These are phyloP conservation scores for Endomychus coccineus DNA, from an alignment of 2,888 invertebrate genomes.

Conservation along the genomic window DNA sequence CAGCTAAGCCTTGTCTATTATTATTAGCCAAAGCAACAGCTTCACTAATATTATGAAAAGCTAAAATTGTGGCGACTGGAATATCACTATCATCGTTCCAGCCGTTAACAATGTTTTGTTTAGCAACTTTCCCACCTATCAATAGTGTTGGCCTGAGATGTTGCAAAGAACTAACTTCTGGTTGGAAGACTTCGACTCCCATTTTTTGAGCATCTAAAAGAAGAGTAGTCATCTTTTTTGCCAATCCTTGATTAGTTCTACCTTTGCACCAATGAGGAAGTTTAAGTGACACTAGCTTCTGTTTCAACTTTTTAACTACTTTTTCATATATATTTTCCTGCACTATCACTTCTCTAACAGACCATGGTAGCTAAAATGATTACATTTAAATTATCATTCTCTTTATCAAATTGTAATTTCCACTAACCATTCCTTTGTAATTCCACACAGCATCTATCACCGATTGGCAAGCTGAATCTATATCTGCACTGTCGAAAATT, in stretches of 20 bases:
- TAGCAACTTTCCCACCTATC: slow-evolving; percentile 31
- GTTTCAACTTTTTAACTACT: slow-evolving; percentile 44
- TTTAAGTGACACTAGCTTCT: slow-evolving; percentile 37
- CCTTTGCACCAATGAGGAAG: slow-evolving; percentile 35
- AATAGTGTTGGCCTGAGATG: too few species aligned
- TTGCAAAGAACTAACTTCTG: too few species aligned
- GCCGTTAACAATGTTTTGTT: slow-evolving; percentile 31
- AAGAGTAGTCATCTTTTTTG: slow-evolving; percentile 12
- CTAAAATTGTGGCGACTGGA: slow-evolving; percentile 43
- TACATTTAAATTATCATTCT: too few species aligned
- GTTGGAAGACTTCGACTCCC: slow-evolving; percentile 31
- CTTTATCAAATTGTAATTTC: too few species aligned
- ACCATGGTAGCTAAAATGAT: too few species aligned
- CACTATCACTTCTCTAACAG: slow-evolving; percentile 45
- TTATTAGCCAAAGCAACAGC: slow-evolving; percentile 50
- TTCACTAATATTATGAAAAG: slow-evolving; percentile 51
- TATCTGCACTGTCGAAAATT: slow-evolving; percentile 49
- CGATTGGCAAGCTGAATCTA: slow-evolving; percentile 49
- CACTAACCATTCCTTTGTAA: slow-evolving; percentile 49
- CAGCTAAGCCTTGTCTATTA: slow-evolving; percentile 45
- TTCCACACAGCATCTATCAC: slow-evolving; percentile 48
- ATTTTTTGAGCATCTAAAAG: slow-evolving; percentile 26
- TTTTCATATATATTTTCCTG: slow-evolving; percentile 48
- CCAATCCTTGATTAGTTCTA: slow-evolving; percentile 41
- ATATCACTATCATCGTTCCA: too few species aligned